These are phyloP conservation scores for Cichladusa arquata DNA, from an alignment of 2,113 vertebrate species.

Conservation along the genomic window DNA sequence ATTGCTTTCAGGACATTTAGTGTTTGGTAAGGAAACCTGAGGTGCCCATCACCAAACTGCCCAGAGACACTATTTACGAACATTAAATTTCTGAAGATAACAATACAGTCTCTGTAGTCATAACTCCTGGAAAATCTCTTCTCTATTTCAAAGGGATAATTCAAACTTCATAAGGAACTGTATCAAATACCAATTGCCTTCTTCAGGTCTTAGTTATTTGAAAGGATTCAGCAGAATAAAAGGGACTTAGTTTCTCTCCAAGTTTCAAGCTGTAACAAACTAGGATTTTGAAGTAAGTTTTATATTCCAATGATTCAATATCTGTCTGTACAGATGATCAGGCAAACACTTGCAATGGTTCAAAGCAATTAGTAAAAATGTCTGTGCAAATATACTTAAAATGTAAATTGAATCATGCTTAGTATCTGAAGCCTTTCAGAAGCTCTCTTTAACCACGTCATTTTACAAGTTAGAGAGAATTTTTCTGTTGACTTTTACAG, in stretches of 20 bases:
- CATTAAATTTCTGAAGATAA: not conserved
- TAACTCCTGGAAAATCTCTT: not conserved
- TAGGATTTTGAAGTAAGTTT: not conserved
- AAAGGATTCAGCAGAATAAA: not conserved
- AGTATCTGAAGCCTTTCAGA: not conserved
- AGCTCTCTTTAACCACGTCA: not conserved
- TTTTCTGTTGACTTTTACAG: not conserved
- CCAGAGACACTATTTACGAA: not conserved
- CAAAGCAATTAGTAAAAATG: not conserved
- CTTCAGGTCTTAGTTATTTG: not conserved
- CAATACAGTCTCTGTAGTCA: not conserved
- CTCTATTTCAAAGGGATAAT: not conserved
- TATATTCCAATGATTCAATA: not conserved
- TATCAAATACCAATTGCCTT: not conserved
- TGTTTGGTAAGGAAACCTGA: not conserved
- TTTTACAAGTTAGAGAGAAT: not conserved
- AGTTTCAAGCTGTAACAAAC: not conserved
- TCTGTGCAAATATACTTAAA: not conserved
- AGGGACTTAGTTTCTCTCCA: not conserved
- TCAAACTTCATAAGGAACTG: not conserved
- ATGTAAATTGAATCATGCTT: not conserved
- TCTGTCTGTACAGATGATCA: not conserved
- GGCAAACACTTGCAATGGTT: not conserved
- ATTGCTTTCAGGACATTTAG: not conserved
- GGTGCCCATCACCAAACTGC: not conserved